Evolutionary conservation across 2,113 vertebrate genomes (phyloP).

Genomic region (Alces alces): DNA sequence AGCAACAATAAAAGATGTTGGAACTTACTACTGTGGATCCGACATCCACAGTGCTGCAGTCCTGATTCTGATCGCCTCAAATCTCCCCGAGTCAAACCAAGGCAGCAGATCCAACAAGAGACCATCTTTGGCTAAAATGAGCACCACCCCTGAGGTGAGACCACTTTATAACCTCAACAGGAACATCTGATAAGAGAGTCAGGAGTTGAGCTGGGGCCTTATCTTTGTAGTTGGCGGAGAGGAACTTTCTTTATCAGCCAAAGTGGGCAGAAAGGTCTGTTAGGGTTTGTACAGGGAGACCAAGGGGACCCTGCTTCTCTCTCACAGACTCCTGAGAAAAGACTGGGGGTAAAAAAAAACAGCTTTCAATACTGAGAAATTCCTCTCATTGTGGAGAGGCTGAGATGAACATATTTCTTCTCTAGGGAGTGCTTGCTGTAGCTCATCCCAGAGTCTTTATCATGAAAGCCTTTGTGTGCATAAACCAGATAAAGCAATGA

Average conservation of each 20-base stretch:
- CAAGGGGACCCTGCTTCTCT: background rate
- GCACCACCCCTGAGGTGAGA: background rate
- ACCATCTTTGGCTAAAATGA: background rate
- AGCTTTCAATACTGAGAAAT: background rate
- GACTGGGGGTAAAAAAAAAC: background rate
- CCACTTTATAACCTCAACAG: background rate
- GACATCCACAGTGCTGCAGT: conserved; percentile 9
- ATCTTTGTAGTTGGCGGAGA: background rate
- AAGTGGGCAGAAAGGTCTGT: background rate
- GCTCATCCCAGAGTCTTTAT: conserved; percentile 30
- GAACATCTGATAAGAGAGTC: conserved; percentile 28
- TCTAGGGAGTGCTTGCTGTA: background rate
- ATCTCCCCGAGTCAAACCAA: background rate
- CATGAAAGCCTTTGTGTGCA: background rate
- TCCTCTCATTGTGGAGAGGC: background rate
- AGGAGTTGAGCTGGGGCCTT: background rate
- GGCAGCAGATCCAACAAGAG: background rate
- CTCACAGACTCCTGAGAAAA: background rate
- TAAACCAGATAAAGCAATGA: conserved; percentile 57
- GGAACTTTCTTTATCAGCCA: background rate
- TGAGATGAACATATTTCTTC: conserved; percentile 24
- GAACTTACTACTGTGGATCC: conserved; percentile 44
- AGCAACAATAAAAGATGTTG: background rate
- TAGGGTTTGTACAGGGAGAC: background rate
- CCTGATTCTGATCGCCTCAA: background rate